Evolutionary conservation across 2,113 vertebrate genomes (phyloP).

Genomic region (Manacus vitellinus): DNA sequence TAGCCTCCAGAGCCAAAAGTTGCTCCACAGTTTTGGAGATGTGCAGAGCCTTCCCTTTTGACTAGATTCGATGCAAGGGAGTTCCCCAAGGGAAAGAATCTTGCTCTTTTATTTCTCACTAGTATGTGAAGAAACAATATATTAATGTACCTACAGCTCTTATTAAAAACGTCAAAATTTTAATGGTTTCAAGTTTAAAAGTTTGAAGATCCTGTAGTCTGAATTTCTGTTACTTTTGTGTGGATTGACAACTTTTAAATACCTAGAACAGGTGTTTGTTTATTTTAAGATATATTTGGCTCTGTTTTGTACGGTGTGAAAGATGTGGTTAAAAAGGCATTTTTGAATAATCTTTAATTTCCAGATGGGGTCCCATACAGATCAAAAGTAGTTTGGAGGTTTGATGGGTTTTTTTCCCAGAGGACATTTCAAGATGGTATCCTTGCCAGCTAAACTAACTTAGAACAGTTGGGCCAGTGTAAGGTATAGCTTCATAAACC

Average conservation of each 20-base stretch:
- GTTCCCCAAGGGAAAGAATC: neutral
- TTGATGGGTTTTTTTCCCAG: neutral
- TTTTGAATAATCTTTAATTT: neutral
- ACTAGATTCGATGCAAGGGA: neutral
- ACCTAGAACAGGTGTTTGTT: neutral
- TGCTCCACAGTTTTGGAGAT: neutral
- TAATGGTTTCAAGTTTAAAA: neutral
- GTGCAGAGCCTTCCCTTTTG: neutral
- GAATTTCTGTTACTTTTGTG: neutral
- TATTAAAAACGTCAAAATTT: neutral
- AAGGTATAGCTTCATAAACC: neutral
- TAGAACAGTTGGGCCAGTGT: neutral
- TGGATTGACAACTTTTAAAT: neutral
- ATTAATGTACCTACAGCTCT: neutral
- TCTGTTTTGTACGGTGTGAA: neutral
- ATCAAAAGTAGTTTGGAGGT: neutral
- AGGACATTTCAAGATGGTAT: neutral
- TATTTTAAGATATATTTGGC: neutral
- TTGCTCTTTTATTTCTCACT: neutral
- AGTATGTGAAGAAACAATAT: neutral
- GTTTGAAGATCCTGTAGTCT: neutral
- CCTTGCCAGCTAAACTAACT: neutral
- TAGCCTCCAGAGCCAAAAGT: neutral
- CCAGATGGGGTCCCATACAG: accelerated
- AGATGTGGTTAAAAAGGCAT: neutral